phyloP scores from a whole-genome alignment of 2,888 invertebrate species.

The Melinopterus prodromus region DNA sequence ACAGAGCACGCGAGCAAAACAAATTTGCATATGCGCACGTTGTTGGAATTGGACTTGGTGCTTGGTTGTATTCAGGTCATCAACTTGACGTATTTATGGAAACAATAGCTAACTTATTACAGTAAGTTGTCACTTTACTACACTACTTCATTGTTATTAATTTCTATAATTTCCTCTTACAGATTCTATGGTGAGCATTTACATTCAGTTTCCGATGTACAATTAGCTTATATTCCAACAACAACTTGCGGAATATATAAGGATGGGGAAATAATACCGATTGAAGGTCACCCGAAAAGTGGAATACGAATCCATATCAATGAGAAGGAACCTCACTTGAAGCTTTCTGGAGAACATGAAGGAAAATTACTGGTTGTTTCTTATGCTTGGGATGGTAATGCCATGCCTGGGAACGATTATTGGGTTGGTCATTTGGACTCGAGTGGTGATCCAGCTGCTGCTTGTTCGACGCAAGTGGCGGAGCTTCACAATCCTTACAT shows the following conservation, averaged over 20 bases:
- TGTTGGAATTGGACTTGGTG: constrained; percentile 52
- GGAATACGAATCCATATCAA: constrained; percentile 51
- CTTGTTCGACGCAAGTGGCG: constrained; percentile 67
- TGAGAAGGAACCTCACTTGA: constrained; percentile 55
- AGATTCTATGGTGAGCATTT: constrained; percentile 41
- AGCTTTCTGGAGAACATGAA: constrained; percentile 48
- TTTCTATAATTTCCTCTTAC: constrained; percentile 28
- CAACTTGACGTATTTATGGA: constrained; percentile 48
- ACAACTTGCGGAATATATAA: constrained; percentile 40
- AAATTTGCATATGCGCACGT: constrained; percentile 59
- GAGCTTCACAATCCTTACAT: constrained; percentile 70
- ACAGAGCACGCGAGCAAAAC: constrained; percentile 56
- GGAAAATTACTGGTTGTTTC: constrained; percentile 67
- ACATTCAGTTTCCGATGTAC: constrained; percentile 44
- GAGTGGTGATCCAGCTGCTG: constrained; percentile 71
- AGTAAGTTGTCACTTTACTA: constrained; percentile 33
- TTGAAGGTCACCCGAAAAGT: constrained; percentile 38
- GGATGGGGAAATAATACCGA: constrained; percentile 37
- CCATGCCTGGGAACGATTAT: constrained; percentile 78
- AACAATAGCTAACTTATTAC: constrained; percentile 46
- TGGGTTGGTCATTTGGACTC: constrained; percentile 67
- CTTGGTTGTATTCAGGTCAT: constrained; percentile 46
- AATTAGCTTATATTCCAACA: constrained; percentile 47
- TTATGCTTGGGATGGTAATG: constrained; percentile 78
- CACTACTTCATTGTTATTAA: neutral